Base-by-base conservation (phyloP, 1,140 invertebrate species). In the Leptestheria dahalacensis region DNA sequence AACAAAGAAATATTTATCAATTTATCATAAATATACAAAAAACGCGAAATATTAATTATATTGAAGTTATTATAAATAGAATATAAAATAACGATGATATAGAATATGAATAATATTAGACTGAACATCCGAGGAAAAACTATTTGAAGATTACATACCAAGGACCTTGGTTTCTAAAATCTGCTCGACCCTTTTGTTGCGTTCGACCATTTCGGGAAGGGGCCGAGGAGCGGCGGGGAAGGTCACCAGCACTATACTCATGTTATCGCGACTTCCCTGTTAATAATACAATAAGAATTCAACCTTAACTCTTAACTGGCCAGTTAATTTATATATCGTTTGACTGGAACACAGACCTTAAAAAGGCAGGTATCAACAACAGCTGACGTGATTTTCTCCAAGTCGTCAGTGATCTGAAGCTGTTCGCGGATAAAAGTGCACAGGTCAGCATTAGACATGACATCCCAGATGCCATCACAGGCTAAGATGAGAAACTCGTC, bases 391-490 rank as follows among this genome's bases (percentile, higher is more conserved):
- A 98, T 86, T 66, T 79, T 78, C 69, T 89, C 84, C 66, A 98
- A 79, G 76, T 97, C 86, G 70, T 85, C 80, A 12, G 91, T 91
- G 63, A 97, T 78, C 66, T 82, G 77, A 64, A 99, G 79, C 65
- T 93, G 80, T 65, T 86, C 89, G 68, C 88, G 80, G 66, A 99
- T 83, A 78, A 94, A 97, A 69, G 87, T 81, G 76, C 91, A 97
- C 59, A 98, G 78, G 71, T 96, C 91, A 73, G 95, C 88, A 75
- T 97, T 99, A 67, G 81, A 84, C 85, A 89, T 88, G 47, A 98
- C 95, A 79, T 99, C 95, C 92, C 94, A 99, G 59, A 99, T 88
- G 63, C 96, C 96, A 73, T 99, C 96, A 74, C 96, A 99, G n/a
- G 96, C 96, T 67, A 99, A 79, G 64, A 99, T 84, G 66, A 99